These are phyloP conservation scores for Stichopus chloronotus DNA, from an alignment of 35 echinoderm and acorn worm genomes.

Conservation along the genomic window DNA sequence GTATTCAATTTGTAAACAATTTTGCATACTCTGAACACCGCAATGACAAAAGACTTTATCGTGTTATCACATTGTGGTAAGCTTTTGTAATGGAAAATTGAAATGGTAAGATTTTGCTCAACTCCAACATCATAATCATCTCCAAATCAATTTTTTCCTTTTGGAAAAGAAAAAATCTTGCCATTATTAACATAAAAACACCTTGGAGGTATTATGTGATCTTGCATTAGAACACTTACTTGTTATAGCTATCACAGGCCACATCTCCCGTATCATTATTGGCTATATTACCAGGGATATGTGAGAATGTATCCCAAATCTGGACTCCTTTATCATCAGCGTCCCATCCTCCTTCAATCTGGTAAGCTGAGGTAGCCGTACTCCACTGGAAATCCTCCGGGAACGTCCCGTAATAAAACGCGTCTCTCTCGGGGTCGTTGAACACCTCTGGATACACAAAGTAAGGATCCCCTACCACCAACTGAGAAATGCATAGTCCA, in stretches of 20 bases:
- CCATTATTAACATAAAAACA: no score
- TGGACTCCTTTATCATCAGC: slow-evolving; percentile 66
- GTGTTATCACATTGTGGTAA: slow-evolving; percentile 71
- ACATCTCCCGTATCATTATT: neutral
- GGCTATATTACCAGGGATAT: neutral
- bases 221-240: neutral
- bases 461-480: slow-evolving; percentile 1
- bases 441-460: slow-evolving; percentile 70
- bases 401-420: slow-evolving; percentile 73
- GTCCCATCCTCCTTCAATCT: slow-evolving; percentile 81
- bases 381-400: slow-evolving; percentile 79
- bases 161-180: no score
- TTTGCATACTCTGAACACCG: no score
- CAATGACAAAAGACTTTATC: neutral
- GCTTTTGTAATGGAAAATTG: slow-evolving; percentile 48
- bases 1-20: no score
- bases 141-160: no score
- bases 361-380: slow-evolving; percentile 70
- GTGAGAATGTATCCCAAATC: slow-evolving; percentile 74
- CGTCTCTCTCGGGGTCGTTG: slow-evolving; percentile 44
- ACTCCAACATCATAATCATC: no score
- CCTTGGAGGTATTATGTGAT: no score
- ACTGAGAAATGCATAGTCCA: no score
- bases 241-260: slow-evolving; percentile 45
- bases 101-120: no score